Percentiles rank a stretch among this genome's conserved stretches.
Evolutionary conservation across 2,888 invertebrate species (phyloP).

Genomic region (Subacronicta megacephala): DNA sequence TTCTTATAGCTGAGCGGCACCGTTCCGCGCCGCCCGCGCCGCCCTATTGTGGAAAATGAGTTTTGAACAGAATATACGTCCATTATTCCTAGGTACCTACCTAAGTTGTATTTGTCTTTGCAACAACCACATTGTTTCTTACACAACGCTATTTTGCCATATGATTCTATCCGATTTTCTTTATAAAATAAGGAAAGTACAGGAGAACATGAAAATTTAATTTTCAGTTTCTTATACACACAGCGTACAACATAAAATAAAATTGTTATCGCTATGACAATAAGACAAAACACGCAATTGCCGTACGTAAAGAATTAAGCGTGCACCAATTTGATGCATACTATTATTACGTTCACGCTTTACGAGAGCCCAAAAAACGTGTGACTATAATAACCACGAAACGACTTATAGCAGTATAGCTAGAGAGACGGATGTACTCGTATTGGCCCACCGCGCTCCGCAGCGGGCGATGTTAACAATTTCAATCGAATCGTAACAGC

Average conservation of each 20-base stretch:
- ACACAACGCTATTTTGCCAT: conserved; percentile 11
- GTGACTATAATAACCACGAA: conserved; percentile 54
- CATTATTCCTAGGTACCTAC: conserved; percentile 27
- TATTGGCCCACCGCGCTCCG: conserved; percentile 68
- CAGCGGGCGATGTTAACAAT: conserved; percentile 77
- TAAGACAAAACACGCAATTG: conserved; percentile 16
- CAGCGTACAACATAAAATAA: too few relatives aligned
- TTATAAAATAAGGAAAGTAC: too few relatives aligned
- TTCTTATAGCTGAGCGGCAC: conserved; percentile 54
- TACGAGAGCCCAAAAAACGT: conserved; percentile 39
- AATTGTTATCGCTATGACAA: too few relatives aligned
- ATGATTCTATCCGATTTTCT: too few relatives aligned
- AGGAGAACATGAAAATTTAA: too few relatives aligned
- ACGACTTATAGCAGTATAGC: conserved; percentile 36
- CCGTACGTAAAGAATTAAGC: background rate
- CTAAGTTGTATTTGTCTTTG: conserved; percentile 47
- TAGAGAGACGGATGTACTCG: conserved; percentile 50
- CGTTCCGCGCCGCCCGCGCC: conserved; percentile 33
- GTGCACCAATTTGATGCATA: conserved; percentile 2
- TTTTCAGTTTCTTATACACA: too few relatives aligned
- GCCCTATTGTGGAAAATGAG: conserved; percentile 48
- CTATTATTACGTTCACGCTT: conserved; percentile 15
- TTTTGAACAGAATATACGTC: conserved; percentile 54
- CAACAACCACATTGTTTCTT: conserved; percentile 37
- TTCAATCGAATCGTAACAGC: conserved; percentile 84